phyloP scores from a whole-genome alignment of 2,888 invertebrate genomes.

The Aproaerema taeniolella region DNA sequence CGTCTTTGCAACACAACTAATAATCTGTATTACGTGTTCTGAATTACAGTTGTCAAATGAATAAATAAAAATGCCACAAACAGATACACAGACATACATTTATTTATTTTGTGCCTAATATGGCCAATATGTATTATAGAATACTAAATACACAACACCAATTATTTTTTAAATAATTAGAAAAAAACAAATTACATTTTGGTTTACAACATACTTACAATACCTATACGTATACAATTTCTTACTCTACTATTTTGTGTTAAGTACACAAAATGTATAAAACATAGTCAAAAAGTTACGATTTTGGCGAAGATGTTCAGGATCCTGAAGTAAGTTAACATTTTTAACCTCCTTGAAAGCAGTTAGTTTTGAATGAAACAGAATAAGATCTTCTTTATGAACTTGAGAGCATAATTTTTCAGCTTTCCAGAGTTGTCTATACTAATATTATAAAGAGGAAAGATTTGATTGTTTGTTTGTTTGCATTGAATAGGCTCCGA shows the following conservation, averaged over 20 bases:
- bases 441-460: too few species aligned
- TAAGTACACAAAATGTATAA: not conserved
- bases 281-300: slow-evolving; percentile 2
- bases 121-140: too few species aligned
- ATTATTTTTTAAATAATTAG: not conserved
- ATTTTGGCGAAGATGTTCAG: slow-evolving; percentile 37
- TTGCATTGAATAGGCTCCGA: too few species aligned
- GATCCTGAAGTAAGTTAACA: slow-evolving; percentile 42
- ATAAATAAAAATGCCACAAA: too few species aligned
- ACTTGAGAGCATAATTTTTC: slow-evolving; percentile 48
- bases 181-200: not conserved
- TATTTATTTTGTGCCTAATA: slow-evolving; percentile 43
- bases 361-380: slow-evolving; percentile 35
- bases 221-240: too few species aligned
- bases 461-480: too few species aligned
- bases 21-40: too few species aligned
- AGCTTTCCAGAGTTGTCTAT: slow-evolving; percentile 47
- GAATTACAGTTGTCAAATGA: too few species aligned
- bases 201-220: not conserved
- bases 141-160: too few species aligned
- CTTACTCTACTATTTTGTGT: not conserved
- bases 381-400: slow-evolving; percentile 47
- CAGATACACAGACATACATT: too few species aligned
- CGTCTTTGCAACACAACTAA: too few species aligned
- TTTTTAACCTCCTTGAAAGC: slow-evolving; percentile 51